These are phyloP conservation scores for Xenus cinereus DNA, from an alignment of 2,113 vertebrate species.

Conservation along the genomic window DNA sequence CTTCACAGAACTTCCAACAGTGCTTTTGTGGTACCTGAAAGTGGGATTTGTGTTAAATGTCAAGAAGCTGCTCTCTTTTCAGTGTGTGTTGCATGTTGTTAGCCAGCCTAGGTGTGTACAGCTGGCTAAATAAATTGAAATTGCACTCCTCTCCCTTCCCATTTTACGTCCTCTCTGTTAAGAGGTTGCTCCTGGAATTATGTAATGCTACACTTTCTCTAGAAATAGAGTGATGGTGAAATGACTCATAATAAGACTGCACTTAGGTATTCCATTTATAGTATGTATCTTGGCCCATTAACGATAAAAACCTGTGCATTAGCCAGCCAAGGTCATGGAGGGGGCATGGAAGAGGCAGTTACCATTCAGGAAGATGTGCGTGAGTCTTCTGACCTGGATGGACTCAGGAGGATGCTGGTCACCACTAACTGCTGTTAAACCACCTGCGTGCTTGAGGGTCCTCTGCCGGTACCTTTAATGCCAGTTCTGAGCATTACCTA, in stretches of 20 bases:
- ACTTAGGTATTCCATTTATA: background rate
- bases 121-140: background rate
- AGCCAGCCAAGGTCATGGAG: background rate
- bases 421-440: background rate
- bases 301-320: background rate
- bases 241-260: background rate
- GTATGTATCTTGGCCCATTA: background rate
- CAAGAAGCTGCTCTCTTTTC: accelerated
- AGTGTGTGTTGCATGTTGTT: background rate
- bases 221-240: background rate
- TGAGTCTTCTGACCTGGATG: accelerated
- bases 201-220: background rate
- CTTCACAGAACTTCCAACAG: accelerated
- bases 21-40: background rate
- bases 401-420: background rate
- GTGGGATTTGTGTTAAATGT: background rate
- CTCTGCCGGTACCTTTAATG: background rate
- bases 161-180: background rate
- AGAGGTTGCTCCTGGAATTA: background rate
- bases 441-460: background rate
- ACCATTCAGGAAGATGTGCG: accelerated
- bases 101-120: background rate
- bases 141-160: background rate
- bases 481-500: background rate
- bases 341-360: background rate